These are phyloP conservation scores for Siphamia tubifer DNA, from an alignment of 2,113 vertebrate genomes.

Conservation along the genomic window DNA sequence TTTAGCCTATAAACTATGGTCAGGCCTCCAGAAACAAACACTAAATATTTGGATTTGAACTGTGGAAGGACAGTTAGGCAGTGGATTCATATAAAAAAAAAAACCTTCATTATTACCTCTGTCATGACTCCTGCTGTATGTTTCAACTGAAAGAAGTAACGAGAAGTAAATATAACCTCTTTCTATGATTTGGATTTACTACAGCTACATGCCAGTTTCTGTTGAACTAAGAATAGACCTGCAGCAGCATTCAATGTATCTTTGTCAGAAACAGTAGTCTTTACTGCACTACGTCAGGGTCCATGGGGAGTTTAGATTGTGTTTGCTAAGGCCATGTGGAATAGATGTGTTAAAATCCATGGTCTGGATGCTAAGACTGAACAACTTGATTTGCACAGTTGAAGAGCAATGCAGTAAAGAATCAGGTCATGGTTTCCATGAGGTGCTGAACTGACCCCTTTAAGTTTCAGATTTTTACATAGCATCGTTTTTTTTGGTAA, in stretches of 20 bases:
- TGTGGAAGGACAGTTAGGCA: not conserved
- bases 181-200: constrained; percentile 27
- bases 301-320: constrained; percentile 32
- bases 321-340: constrained; percentile 14
- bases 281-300: constrained; percentile 5
- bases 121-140: not conserved
- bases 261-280: constrained; percentile 45
- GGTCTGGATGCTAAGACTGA: constrained; percentile 16
- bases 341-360: constrained; percentile 44
- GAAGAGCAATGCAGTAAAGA: not conserved
- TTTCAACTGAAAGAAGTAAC: not conserved
- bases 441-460: not conserved
- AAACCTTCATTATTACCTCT: not conserved
- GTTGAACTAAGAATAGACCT: constrained; percentile 46
- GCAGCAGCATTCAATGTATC: constrained; percentile 46
- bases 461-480: not conserved
- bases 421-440: constrained; percentile 9
- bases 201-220: constrained; percentile 26
- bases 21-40: not conserved
- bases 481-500: too few species aligned
- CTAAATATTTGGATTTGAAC: not conserved
- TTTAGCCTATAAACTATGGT: not conserved
- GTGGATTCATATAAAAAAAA: too few species aligned
- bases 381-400: constrained; percentile 18
- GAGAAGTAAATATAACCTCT: constrained; percentile 1